phyloP scores from a whole-genome alignment of 2,888 invertebrate genomes.

The Monochamus alternatus region DNA sequence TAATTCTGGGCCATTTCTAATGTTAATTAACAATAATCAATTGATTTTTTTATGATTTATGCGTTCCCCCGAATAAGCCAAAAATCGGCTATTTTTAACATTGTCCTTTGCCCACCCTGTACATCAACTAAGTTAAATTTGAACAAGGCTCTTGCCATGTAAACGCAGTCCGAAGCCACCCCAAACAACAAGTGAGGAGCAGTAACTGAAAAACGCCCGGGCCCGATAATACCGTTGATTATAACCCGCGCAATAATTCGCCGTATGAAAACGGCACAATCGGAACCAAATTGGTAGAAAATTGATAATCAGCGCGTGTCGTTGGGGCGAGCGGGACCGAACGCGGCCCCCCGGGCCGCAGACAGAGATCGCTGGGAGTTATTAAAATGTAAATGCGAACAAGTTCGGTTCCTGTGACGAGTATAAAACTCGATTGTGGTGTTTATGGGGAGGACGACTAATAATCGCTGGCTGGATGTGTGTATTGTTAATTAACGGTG shows the following conservation, averaged over 20 bases:
- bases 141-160: no score
- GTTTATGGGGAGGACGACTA: slow-evolving; percentile 62
- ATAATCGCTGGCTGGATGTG: slow-evolving; percentile 67
- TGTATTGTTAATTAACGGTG: slow-evolving; percentile 69
- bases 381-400: slow-evolving; percentile 71
- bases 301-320: slow-evolving; percentile 70
- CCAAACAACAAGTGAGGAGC: background rate
- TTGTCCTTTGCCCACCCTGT: no score
- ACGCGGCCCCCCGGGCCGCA: slow-evolving; percentile 50
- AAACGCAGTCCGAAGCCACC: no score
- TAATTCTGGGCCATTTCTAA: no score
- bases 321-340: slow-evolving; percentile 59
- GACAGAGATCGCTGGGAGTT: slow-evolving; percentile 65
- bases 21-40: no score
- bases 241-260: slow-evolving; percentile 59
- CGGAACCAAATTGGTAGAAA: slow-evolving; percentile 72
- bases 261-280: slow-evolving; percentile 69
- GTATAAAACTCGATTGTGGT: slow-evolving; percentile 69
- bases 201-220: background rate
- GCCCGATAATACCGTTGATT: slow-evolving; percentile 12
- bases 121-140: no score
- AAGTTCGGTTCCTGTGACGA: slow-evolving; percentile 69
- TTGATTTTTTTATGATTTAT: no score
- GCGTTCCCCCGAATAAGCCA: no score
- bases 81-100: no score